Conservation (phyloP, 2,113 vertebrate species). For the Tragelaphus strepsiceros region DNA sequence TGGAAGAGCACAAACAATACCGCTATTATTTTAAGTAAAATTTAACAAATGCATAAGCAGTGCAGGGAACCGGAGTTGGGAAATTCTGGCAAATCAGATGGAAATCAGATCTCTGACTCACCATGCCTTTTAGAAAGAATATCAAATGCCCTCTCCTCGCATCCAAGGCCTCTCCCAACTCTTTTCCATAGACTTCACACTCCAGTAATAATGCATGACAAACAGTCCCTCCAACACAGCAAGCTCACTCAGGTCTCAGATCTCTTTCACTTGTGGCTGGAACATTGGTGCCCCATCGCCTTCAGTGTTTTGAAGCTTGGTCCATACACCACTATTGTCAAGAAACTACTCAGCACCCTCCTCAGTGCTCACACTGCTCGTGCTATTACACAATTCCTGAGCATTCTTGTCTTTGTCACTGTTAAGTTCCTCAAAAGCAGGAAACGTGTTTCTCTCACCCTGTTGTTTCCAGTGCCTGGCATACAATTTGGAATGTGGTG, state of each 20-base stretch:
- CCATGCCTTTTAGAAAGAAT: neutral
- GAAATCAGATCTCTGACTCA: slow-evolving; percentile 54
- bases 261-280: neutral
- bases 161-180: neutral
- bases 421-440: neutral
- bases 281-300: neutral
- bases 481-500: neutral
- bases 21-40: neutral
- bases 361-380: neutral
- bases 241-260: neutral
- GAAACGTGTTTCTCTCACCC: neutral
- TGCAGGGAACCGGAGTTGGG: neutral
- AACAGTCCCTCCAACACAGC: neutral
- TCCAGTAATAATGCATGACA: neutral
- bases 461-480: neutral
- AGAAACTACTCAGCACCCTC: neutral
- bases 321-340: rapidly evolving
- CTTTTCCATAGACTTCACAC: neutral
- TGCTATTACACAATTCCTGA: neutral
- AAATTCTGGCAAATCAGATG: slow-evolving; percentile 12
- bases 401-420: neutral
- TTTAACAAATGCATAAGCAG: neutral
- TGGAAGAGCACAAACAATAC: neutral
- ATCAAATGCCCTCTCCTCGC: neutral
- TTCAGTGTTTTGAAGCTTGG: neutral